Evolutionary conservation across 2,797 vertebrate genomes (phyloP).

Genomic region (Protonibea diacanthus): DNA sequence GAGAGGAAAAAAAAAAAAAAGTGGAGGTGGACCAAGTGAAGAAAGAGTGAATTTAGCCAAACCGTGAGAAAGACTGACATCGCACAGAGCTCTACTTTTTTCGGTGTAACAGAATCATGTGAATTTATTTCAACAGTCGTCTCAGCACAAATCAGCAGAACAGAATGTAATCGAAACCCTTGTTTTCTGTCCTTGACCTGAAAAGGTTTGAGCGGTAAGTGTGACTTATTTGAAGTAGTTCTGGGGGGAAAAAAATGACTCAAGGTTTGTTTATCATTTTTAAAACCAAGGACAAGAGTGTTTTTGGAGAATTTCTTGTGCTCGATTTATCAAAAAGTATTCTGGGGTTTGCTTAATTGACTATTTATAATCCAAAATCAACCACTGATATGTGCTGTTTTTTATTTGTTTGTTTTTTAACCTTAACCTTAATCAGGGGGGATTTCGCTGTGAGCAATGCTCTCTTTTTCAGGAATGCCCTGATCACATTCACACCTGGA

Average conservation of each 20-base stretch:
- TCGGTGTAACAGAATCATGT: conserved; percentile 20
- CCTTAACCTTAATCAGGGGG: no score
- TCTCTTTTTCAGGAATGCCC: no score
- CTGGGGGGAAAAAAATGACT: not conserved
- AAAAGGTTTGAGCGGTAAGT: not conserved
- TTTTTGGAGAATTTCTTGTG: not conserved
- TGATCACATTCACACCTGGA: no score
- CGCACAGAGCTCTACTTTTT: conserved; percentile 19
- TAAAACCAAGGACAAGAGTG: not conserved
- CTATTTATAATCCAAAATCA: not conserved
- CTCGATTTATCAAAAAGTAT: not conserved
- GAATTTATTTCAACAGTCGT: conserved; percentile 8
- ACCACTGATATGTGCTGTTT: not conserved
- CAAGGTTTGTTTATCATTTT: not conserved
- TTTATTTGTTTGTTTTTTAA: no score
- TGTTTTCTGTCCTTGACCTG: not conserved
- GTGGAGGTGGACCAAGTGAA: conserved; percentile 42
- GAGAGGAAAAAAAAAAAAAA: conserved; percentile 27
- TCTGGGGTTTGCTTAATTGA: not conserved
- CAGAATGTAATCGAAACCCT: not conserved
- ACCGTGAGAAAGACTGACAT: conserved; percentile 40
- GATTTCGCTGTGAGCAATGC: no score
- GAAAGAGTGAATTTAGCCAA: conserved; percentile 41
- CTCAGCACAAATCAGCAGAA: conserved; percentile 14
- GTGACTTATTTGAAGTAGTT: not conserved